Conservation (phyloP, 2,113 vertebrate genomes). For the Myotis yumanensis region DNA sequence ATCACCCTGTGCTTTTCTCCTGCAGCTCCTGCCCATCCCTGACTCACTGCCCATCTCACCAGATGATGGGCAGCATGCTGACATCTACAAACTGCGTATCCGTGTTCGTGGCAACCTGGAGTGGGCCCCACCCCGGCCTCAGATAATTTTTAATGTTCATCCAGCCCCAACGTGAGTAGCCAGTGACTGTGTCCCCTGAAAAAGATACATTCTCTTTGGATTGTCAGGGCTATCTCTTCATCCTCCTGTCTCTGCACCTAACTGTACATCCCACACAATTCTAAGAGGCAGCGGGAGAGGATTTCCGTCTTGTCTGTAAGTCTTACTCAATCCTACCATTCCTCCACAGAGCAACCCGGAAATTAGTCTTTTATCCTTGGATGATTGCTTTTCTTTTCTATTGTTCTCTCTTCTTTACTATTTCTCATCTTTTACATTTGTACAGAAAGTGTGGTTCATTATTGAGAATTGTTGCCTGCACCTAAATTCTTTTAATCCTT, state of each 20-base stretch:
- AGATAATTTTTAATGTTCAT: constrained; percentile 99
- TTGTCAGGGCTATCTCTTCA: background rate
- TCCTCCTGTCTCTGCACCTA: background rate
- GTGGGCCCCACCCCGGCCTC: constrained; percentile 96
- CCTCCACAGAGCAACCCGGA: background rate
- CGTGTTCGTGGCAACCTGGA: constrained; percentile 97
- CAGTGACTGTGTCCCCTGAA: rapidly evolving
- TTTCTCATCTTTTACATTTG: background rate
- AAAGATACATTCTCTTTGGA: background rate
- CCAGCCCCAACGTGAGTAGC: constrained; percentile 92
- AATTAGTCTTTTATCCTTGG: background rate
- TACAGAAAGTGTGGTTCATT: background rate
- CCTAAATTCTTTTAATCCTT: background rate
- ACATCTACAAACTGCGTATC: constrained; percentile 97
- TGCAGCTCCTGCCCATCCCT: constrained; percentile 95
- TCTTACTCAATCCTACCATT: background rate
- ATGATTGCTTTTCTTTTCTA: background rate
- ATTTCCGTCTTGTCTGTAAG: background rate
- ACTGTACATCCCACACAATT: background rate
- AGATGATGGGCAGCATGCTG: constrained; percentile 95
- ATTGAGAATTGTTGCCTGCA: background rate
- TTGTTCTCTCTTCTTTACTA: background rate
- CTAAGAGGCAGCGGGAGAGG: background rate
- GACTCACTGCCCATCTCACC: constrained; percentile 97
- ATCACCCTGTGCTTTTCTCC: constrained; percentile 31